Conservation (phyloP, 2,888 invertebrate genomes). For the Ornithoptera alexandrae region DNA sequence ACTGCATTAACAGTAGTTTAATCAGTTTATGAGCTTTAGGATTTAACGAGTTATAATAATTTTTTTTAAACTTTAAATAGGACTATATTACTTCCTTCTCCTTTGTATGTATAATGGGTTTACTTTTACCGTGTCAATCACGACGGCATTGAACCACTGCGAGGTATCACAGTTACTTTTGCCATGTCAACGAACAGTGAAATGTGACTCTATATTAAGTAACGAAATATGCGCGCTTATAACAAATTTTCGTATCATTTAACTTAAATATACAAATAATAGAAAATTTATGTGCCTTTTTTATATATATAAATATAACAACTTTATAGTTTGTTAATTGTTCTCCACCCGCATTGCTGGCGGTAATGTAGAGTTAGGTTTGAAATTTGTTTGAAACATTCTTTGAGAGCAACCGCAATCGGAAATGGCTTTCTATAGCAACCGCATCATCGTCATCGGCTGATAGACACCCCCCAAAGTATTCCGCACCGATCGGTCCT, state of each 20-base stretch:
- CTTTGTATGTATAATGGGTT: not conserved
- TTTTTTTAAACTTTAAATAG: not conserved
- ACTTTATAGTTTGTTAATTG: too few relatives aligned
- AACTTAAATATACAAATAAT: not conserved
- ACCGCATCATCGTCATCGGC: too few relatives aligned
- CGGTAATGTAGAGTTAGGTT: too few relatives aligned
- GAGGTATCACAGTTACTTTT: not conserved
- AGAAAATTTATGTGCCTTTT: too few relatives aligned
- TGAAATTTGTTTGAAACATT: too few relatives aligned
- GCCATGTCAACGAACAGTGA: not conserved
- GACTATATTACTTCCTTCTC: conserved; percentile 8
- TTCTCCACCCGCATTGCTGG: too few relatives aligned
- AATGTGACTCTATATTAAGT: conserved; percentile 4
- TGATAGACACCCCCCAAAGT: too few relatives aligned
- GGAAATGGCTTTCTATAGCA: too few relatives aligned
- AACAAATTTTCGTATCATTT: not conserved
- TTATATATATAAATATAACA: too few relatives aligned
- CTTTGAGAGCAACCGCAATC: too few relatives aligned
- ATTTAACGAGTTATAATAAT: not conserved
- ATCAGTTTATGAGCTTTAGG: not conserved
- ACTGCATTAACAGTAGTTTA: not conserved
- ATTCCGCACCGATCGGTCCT: too few relatives aligned
- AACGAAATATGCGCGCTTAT: not conserved
- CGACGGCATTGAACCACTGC: conserved; percentile 12
- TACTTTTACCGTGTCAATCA: conserved; percentile 7